phyloP scores from a whole-genome alignment of 2,113 vertebrate species.

The Nesoenas mayeri region DNA sequence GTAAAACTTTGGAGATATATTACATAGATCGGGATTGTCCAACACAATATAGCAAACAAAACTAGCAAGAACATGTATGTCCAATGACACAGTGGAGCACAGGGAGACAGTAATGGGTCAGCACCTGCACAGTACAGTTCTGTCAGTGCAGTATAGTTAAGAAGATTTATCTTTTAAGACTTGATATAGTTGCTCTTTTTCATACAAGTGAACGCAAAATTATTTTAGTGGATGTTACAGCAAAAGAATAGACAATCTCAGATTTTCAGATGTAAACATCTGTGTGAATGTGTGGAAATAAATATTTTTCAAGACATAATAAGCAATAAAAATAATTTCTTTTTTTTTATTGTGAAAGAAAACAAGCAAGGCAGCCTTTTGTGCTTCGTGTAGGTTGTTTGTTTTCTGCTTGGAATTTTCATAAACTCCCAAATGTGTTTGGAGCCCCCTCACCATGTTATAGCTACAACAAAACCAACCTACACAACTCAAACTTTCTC shows the following conservation, averaged over 20 bases:
- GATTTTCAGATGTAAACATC: not conserved
- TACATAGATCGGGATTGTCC: not conserved
- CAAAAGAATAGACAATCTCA: not conserved
- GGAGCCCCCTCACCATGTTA: not conserved
- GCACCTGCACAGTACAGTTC: not conserved
- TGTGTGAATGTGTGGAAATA: not conserved
- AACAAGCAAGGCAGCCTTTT: not conserved
- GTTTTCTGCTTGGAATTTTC: not conserved
- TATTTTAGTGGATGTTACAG: not conserved
- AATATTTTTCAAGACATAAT: not conserved
- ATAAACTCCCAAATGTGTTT: not conserved
- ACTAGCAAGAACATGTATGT: not conserved
- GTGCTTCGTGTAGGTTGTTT: not conserved
- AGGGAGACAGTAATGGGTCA: not conserved
- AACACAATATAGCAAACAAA: not conserved
- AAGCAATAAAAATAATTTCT: not conserved
- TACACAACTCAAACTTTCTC: conserved; percentile 10
- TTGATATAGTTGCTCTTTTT: not conserved
- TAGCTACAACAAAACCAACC: not conserved
- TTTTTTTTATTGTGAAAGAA: not conserved
- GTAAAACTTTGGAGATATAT: not conserved
- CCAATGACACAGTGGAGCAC: not conserved
- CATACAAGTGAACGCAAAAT: not conserved
- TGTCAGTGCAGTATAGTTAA: not conserved
- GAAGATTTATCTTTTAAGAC: not conserved